Evolutionary conservation across 2,113 vertebrate genomes (phyloP), one percentile per base, ranked within the genome.

Genomic region (Hystrix cristata): DNA sequence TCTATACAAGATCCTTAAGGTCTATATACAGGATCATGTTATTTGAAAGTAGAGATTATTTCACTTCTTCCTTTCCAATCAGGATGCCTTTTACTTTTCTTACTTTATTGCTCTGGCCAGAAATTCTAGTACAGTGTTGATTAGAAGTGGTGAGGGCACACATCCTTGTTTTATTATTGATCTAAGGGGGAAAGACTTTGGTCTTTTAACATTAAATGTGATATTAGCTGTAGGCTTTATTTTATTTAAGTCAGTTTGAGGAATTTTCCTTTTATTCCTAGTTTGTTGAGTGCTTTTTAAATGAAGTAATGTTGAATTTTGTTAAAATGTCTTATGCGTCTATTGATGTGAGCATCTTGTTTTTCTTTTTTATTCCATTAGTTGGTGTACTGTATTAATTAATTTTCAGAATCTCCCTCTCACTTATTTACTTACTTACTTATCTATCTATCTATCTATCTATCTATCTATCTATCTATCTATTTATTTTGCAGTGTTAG

Each of bases 31-130:
- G 38, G 60, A 83, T 31, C 3, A 84, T 83, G 10, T 53, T 91
- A 60, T 64, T 9, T 76, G 19, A 23, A 79, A 84, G 64, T 71
- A 88, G 46, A 79, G 23, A 59, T 59, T 65, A 31, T 72, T 90
- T 95, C 89, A 64, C 14, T 89, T 91, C 23, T 89, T 64, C 53
- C 18, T 92, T 90, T 43, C 5, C 5, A 74, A 48, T 69, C n/a
- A 78, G 51, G 3, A 55, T 97, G 71, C 5, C 11, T 90, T 89
- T 67, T 59, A 84, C 11, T 89, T 90, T 94, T 87, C 48, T 65
- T 82, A 55, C 46, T 27, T 67, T 16, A 74, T 91, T 89, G 7
- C 38, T 16, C 65, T 81, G 25, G 16, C 19, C 85, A 43, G 46
- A 80, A 80, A 51, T 27, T 59, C 4, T 60, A 38, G 38, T 38